Percentiles rank a stretch among this genome's conserved stretches.
Conservation (phyloP, 2,797 vertebrate genomes). For the Pachyuromys duprasi region DNA sequence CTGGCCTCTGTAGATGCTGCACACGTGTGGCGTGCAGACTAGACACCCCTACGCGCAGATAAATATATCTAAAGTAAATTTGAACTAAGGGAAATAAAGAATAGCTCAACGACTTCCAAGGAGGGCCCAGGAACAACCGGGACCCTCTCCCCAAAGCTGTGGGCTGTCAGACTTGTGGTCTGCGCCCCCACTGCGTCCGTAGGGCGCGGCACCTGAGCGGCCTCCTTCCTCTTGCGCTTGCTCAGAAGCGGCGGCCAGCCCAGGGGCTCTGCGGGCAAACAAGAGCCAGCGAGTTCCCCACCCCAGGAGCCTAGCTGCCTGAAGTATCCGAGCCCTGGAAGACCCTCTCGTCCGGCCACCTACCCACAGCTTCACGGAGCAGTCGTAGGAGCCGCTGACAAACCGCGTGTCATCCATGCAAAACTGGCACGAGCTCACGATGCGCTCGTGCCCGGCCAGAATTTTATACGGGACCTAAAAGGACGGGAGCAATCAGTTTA, state of each 20-base stretch:
- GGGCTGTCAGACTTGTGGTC: neutral
- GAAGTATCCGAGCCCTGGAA: neutral
- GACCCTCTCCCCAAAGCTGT: neutral
- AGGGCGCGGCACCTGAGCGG: neutral
- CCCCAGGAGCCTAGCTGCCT: accelerated
- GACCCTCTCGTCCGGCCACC: neutral
- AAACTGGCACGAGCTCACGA: constrained; percentile 87
- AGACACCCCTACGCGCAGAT: neutral
- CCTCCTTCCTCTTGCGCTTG: neutral
- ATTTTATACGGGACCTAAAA: constrained; percentile 85
- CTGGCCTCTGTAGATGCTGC: neutral
- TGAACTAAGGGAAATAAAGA: neutral
- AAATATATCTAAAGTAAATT: neutral
- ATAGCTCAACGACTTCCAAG: neutral
- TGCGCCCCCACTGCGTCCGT: neutral
- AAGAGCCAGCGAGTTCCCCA: neutral
- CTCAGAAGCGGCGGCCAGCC: neutral
- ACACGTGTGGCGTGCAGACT: neutral
- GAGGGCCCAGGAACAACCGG: neutral
- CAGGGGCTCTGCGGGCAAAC: neutral
- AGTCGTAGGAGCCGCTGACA: constrained; percentile 85
- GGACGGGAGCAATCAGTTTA: neutral
- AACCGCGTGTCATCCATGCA: constrained; percentile 86
- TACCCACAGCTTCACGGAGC: constrained; percentile 86
- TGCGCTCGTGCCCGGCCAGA: constrained; percentile 80